A percentile compares a stretch with the other conserved stretches of the same genome.
phyloP scores from a whole-genome alignment of 2,797 vertebrate genomes.

The Syngnathus rostellatus region DNA sequence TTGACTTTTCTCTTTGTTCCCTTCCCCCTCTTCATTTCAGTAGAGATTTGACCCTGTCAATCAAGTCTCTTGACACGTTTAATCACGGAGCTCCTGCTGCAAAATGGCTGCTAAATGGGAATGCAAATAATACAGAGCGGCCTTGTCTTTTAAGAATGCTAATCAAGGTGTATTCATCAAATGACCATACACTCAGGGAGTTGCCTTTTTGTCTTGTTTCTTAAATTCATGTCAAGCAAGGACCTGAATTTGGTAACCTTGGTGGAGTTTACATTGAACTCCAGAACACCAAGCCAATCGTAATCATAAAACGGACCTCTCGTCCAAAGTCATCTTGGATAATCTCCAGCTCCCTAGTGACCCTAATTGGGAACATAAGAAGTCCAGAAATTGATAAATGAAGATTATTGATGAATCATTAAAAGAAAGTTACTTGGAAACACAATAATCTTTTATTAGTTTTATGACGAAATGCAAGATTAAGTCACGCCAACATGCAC shows the following conservation, averaged over 20 bases:
- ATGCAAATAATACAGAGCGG: constrained; percentile 97
- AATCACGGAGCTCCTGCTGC: constrained; percentile 96
- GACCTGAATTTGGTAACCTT: not conserved
- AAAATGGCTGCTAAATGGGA: constrained; percentile 99
- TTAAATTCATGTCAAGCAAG: not conserved
- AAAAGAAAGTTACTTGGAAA: no score
- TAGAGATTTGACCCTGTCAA: constrained; percentile 99
- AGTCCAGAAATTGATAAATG: no score
- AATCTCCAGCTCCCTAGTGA: no score
- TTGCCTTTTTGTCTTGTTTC: not conserved
- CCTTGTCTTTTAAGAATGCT: constrained; percentile 98
- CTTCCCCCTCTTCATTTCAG: constrained; percentile 77
- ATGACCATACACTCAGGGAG: constrained; percentile 17
- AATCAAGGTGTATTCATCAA: constrained; percentile 99
- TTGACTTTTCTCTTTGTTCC: constrained; percentile 50
- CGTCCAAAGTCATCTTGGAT: no score
- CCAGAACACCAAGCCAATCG: not conserved
- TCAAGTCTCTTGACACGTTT: constrained; percentile 97
- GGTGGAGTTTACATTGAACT: not conserved
- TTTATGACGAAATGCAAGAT: no score
- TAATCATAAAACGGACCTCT: not conserved
- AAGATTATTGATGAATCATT: no score
- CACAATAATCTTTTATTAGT: no score
- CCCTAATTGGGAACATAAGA: no score
- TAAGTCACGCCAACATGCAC: no score